Evolutionary conservation across 2,797 vertebrate genomes (phyloP).

Genomic region (Pampus argenteus): DNA sequence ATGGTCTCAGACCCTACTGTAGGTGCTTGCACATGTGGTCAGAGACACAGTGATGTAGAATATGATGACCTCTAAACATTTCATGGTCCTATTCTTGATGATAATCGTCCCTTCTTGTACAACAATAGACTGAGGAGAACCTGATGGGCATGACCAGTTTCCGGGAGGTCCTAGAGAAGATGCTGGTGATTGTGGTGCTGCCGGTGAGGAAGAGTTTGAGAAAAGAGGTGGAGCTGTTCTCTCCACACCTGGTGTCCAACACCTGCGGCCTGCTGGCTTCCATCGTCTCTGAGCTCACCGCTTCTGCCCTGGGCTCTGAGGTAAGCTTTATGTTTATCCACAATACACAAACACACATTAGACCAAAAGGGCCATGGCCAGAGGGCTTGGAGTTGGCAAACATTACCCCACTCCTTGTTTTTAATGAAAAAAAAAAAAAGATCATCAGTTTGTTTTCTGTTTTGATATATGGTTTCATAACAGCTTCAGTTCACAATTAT

Average conservation of each 20-base stretch:
- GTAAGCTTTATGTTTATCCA: slow-evolving; percentile 72
- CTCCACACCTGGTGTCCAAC: slow-evolving; percentile 97
- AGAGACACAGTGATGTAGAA: neutral
- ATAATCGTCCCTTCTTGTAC: neutral
- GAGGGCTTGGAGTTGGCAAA: neutral
- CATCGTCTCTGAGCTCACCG: slow-evolving; percentile 97
- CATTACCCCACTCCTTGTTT: neutral
- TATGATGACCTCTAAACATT: neutral
- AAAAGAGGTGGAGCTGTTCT: slow-evolving; percentile 97
- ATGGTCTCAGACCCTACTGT: no score
- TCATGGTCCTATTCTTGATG: neutral
- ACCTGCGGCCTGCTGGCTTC: slow-evolving; percentile 97
- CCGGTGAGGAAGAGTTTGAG: slow-evolving; percentile 96
- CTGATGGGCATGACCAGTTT: slow-evolving; percentile 98
- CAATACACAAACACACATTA: neutral
- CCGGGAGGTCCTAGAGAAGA: slow-evolving; percentile 97
- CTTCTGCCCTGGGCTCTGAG: slow-evolving; percentile 97
- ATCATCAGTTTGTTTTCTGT: neutral
- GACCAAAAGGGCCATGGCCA: neutral
- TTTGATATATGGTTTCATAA: neutral
- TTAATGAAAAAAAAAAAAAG: neutral
- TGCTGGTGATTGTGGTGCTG: slow-evolving; percentile 97
- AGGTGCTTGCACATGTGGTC: neutral
- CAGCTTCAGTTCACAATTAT: neutral
- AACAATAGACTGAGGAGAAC: slow-evolving; percentile 93